Percentiles rank a stretch among this genome's conserved stretches.
phyloP scores from a whole-genome alignment of 2,113 vertebrate species.

The Phalacrocorax aristotelis region DNA sequence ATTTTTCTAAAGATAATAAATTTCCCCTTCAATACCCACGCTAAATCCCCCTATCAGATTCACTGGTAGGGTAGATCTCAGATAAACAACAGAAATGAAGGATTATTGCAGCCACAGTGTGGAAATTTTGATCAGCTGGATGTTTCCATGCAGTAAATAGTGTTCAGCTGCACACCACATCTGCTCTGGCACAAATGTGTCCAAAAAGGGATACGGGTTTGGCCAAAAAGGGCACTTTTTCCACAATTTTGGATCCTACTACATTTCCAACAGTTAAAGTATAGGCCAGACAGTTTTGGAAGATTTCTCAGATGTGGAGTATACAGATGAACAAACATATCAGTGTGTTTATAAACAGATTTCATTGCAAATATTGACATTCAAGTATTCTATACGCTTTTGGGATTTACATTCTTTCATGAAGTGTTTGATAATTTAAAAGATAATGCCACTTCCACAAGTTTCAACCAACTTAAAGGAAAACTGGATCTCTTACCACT shows the following conservation, averaged over 20 bases:
- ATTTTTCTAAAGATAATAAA: conserved; percentile 42
- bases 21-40: not conserved
- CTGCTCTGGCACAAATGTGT: not conserved
- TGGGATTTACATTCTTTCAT: not conserved
- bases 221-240: not conserved
- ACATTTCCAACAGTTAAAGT: not conserved
- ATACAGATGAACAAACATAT: not conserved
- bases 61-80: not conserved
- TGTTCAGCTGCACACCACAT: conserved; percentile 35
- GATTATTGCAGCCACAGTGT: not conserved
- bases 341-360: not conserved
- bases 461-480: not conserved
- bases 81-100: conserved; percentile 5
- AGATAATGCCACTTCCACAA: not conserved
- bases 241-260: not conserved
- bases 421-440: not conserved
- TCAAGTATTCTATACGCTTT: not conserved
- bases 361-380: not conserved
- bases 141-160: not conserved
- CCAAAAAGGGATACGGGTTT: not conserved
- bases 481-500: not conserved
- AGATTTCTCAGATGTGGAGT: not conserved
- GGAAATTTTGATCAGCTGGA: conserved; percentile 12
- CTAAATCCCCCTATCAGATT: not conserved
- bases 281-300: not conserved